These are phyloP conservation scores for Oscheius sp. DNA, from an alignment of 2,888 invertebrate genomes.

Conservation along the genomic window DNA sequence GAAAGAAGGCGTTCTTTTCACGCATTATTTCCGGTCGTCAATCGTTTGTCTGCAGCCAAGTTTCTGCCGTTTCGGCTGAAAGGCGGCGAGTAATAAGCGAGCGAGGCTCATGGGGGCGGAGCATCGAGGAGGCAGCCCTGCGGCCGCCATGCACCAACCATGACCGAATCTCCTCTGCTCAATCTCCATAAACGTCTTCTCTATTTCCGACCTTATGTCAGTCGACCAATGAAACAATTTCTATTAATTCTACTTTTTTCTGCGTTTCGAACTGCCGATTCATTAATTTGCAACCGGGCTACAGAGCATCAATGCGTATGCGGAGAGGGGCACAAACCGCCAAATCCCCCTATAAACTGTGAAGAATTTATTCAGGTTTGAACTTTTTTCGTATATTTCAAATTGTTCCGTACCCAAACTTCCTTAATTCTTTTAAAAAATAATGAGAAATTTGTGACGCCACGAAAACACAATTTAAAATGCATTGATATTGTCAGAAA, in stretches of 20 bases:
- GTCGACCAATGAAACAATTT: conserved; percentile 4
- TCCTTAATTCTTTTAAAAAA: neutral
- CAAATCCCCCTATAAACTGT: conserved; percentile 25
- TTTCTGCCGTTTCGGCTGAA: conserved; percentile 37
- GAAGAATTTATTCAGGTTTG: conserved; percentile 31
- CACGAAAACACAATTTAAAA: conserved; percentile 20
- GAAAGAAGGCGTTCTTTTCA: conserved; percentile 28
- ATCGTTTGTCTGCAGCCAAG: conserved; percentile 26
- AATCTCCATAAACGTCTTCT: conserved; percentile 30
- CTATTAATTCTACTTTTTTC: conserved; percentile 12
- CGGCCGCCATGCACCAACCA: conserved; percentile 38
- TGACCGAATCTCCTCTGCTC: conserved; percentile 29
- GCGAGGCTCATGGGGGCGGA: conserved; percentile 34
- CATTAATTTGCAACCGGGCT: conserved; percentile 67
- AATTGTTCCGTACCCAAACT: neutral
- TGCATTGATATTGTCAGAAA: conserved; percentile 21
- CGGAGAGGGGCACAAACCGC: conserved; percentile 32
- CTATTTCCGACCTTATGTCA: neutral
- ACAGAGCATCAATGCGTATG: conserved; percentile 70
- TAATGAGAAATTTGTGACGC: neutral
- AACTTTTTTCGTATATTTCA: neutral
- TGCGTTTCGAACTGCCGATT: conserved; percentile 7
- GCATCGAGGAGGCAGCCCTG: conserved; percentile 27
- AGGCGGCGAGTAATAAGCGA: conserved; percentile 40
- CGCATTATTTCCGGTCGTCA: conserved; percentile 34